phyloP scores from a whole-genome alignment of 2,797 vertebrate genomes.

The Centropyge bicolor region DNA sequence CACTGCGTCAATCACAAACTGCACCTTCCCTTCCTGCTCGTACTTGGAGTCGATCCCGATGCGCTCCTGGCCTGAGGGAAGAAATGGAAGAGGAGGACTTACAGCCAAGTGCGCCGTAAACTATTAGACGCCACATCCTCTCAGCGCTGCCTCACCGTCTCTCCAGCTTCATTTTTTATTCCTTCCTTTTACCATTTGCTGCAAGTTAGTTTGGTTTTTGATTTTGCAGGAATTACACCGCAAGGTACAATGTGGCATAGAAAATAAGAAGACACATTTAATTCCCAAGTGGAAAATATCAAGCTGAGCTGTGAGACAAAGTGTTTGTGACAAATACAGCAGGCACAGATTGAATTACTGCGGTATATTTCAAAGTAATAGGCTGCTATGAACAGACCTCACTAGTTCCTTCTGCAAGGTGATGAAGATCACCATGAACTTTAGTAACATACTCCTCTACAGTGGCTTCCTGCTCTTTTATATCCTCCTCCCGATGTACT shows the following conservation, averaged over 20 bases:
- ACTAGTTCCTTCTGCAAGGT: conserved; percentile 67
- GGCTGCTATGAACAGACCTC: conserved; percentile 38
- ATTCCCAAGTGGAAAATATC: conserved; percentile 62
- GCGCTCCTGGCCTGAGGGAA: conserved; percentile 92
- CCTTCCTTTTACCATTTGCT: conserved; percentile 45
- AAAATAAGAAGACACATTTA: conserved; percentile 61
- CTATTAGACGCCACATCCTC: conserved; percentile 49
- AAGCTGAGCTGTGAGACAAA: conserved; percentile 61
- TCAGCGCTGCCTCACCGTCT: conserved; percentile 33
- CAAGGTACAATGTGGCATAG: conserved; percentile 42
- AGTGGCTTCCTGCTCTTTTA: conserved; percentile 62
- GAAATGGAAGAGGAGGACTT: conserved; percentile 26
- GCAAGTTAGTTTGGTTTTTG: conserved; percentile 46
- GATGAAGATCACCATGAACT: conserved; percentile 74
- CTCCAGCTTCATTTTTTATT: conserved; percentile 40
- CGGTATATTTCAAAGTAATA: conserved; percentile 52
- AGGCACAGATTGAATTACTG: conserved; percentile 59
- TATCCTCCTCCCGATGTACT: conserved; percentile 56
- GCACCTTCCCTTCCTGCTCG: conserved; percentile 98
- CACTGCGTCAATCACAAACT: conserved; percentile 98
- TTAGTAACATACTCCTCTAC: conserved; percentile 55
- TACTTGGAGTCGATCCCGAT: conserved; percentile 96
- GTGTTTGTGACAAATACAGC: conserved; percentile 63
- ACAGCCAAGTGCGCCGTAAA: conserved; percentile 45
- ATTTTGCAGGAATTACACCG: conserved; percentile 53